phyloP scores from a whole-genome alignment of 2,888 invertebrate genomes.

The Conomelus anceps region DNA sequence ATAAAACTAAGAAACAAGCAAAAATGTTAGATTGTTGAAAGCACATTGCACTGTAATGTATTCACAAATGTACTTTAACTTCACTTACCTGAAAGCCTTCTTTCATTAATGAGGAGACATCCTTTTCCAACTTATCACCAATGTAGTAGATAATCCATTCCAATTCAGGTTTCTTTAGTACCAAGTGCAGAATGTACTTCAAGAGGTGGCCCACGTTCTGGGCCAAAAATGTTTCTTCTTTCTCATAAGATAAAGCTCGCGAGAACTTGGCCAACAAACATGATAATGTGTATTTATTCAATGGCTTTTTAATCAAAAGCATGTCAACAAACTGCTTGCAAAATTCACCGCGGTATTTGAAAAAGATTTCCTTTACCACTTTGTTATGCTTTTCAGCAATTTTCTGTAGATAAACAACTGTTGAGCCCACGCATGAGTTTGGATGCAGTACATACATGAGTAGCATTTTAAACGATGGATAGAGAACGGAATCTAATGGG shows the following conservation, averaged over 20 bases:
- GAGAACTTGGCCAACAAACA: constrained; percentile 2
- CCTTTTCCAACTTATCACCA: constrained; percentile 18
- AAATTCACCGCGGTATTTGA: constrained; percentile 54
- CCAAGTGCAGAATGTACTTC: constrained; percentile 27
- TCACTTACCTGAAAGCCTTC: constrained; percentile 27
- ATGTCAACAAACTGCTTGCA: constrained; percentile 37
- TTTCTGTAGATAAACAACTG: constrained; percentile 51
- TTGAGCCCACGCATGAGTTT: constrained; percentile 51
- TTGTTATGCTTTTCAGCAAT: constrained; percentile 50
- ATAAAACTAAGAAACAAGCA: no score
- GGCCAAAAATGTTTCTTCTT: constrained; percentile 8
- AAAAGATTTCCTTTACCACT: constrained; percentile 53
- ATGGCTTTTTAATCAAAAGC: not conserved
- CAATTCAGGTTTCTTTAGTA: constrained; percentile 22
- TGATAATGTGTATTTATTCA: not conserved
- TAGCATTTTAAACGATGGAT: constrained; percentile 27
- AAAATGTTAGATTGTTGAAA: no score
- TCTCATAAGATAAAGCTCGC: constrained; percentile 5
- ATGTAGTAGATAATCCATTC: constrained; percentile 21
- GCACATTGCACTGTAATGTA: no score
- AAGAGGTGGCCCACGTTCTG: constrained; percentile 22
- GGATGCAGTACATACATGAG: constrained; percentile 42
- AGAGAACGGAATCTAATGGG: constrained; percentile 26
- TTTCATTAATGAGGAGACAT: constrained; percentile 21
- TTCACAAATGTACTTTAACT: not conserved